Evolutionary conservation across 1,140 invertebrate species (phyloP).

Genomic region (Drosophila serrata): DNA sequence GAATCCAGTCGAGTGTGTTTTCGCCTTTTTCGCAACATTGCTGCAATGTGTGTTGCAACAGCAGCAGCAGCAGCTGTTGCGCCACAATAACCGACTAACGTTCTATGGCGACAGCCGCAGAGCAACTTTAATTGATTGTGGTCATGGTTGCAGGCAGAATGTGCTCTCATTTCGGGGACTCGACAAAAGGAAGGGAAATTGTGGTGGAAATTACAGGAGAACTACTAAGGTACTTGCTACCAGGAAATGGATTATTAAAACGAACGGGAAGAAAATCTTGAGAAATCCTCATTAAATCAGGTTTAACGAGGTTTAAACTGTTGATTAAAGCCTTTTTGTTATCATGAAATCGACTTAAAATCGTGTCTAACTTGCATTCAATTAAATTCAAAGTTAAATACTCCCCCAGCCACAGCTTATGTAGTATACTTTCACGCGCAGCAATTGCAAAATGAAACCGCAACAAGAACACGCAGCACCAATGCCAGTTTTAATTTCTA

Average conservation of each 20-base stretch:
- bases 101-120: constrained; percentile 30
- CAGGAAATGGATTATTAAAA: constrained; percentile 1
- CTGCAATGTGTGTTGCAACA: constrained; percentile 23
- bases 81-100: constrained; percentile 46
- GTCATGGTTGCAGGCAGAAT: constrained; percentile 17
- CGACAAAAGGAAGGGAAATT: not conserved
- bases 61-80: constrained; percentile 33
- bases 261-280: not conserved
- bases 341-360: not conserved
- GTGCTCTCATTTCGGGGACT: constrained; percentile 11
- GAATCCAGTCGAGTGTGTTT: constrained; percentile 24
- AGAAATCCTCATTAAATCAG: not conserved
- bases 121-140: constrained; percentile 55
- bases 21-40: constrained; percentile 25
- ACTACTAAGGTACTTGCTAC: too few species aligned
- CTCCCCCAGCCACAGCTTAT: constrained; percentile 22
- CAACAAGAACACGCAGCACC: constrained; percentile 18
- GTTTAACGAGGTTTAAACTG: not conserved
- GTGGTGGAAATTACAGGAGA: constrained; percentile 13
- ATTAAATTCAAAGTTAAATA: constrained; percentile 24
- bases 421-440: constrained; percentile 55
- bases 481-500: constrained; percentile 44
- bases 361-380: constrained; percentile 27
- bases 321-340: not conserved
- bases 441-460: constrained; percentile 30